These are phyloP conservation scores for Aethes cnicana DNA, from an alignment of 2,888 invertebrate genomes.

Conservation along the genomic window DNA sequence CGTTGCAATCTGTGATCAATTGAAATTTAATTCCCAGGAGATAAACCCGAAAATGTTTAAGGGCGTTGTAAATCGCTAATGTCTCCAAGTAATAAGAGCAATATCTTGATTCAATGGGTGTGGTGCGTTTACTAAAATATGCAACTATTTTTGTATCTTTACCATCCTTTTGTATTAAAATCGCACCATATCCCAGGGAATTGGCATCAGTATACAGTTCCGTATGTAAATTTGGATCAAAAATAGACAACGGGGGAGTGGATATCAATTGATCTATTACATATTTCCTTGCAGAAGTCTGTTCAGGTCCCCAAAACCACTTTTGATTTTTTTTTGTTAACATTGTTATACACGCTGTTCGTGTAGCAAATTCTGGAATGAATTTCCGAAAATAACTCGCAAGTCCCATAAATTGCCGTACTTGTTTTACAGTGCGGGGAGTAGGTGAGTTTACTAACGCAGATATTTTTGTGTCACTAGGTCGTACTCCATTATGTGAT, in stretches of 20 bases:
- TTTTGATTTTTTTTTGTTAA: neutral
- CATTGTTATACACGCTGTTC: neutral
- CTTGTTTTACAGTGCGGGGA: neutral
- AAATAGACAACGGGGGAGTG: neutral
- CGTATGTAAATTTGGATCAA: neutral
- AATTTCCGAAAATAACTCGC: conserved; percentile 4
- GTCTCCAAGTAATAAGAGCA: conserved; percentile 8
- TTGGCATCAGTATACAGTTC: conserved; percentile 10
- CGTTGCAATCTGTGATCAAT: conserved; percentile 5
- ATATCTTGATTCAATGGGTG: conserved; percentile 3
- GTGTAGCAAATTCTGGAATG: neutral
- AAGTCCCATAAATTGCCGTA: neutral
- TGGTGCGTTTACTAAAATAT: conserved; percentile 7
- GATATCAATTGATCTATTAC: neutral
- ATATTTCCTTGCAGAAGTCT: conserved; percentile 1
- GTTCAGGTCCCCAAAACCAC: neutral
- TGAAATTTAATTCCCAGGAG: neutral
- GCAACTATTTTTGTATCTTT: neutral
- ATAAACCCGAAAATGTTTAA: conserved; percentile 8
- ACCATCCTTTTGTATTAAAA: conserved; percentile 2
- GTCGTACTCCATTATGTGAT: neutral
- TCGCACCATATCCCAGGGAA: conserved; percentile 3
- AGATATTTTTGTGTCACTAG: neutral
- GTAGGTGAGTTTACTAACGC: conserved; percentile 1
- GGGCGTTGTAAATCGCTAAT: conserved; percentile 5